A percentile compares a stretch with the other conserved stretches of the same genome.
phyloP scores from a whole-genome alignment of 2,113 vertebrate genomes.

The Syngnathoides biaculeatus region DNA sequence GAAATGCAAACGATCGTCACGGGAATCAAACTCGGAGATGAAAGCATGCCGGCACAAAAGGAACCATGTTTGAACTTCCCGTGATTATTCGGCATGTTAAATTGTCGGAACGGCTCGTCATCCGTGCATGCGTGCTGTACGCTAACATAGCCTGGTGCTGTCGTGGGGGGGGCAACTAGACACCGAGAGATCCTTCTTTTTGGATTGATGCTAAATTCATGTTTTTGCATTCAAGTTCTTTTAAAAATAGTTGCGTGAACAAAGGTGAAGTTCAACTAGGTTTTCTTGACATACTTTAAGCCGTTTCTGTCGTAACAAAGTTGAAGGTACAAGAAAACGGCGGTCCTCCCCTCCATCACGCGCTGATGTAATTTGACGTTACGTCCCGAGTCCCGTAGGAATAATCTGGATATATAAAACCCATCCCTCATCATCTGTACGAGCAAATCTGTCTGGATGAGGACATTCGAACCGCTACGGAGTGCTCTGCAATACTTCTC shows the following conservation, averaged over 20 bases:
- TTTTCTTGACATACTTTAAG: not conserved
- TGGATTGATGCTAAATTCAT: not conserved
- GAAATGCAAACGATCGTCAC: slow-evolving; percentile 1
- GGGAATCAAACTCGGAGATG: not conserved
- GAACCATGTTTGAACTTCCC: not conserved
- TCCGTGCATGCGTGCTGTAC: not conserved
- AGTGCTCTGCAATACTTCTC: too few relatives aligned
- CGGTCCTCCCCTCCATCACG: not conserved
- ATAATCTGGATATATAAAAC: not conserved
- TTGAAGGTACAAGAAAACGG: not conserved
- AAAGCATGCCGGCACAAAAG: not conserved
- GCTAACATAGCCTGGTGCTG: not conserved
- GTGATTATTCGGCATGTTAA: not conserved
- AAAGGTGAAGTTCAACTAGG: not conserved
- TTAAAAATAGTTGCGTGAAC: not conserved
- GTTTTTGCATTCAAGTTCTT: not conserved
- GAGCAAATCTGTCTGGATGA: slow-evolving; percentile 15
- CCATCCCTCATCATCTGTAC: not conserved
- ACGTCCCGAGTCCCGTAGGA: not conserved
- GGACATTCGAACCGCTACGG: not conserved
- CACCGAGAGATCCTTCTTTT: not conserved
- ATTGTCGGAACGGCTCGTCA: not conserved
- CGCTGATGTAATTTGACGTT: not conserved
- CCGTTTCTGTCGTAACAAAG: not conserved
- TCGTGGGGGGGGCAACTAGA: not conserved